phyloP scores from a whole-genome alignment of 2,797 vertebrate genomes.

The Lycodopsis pacificus region DNA sequence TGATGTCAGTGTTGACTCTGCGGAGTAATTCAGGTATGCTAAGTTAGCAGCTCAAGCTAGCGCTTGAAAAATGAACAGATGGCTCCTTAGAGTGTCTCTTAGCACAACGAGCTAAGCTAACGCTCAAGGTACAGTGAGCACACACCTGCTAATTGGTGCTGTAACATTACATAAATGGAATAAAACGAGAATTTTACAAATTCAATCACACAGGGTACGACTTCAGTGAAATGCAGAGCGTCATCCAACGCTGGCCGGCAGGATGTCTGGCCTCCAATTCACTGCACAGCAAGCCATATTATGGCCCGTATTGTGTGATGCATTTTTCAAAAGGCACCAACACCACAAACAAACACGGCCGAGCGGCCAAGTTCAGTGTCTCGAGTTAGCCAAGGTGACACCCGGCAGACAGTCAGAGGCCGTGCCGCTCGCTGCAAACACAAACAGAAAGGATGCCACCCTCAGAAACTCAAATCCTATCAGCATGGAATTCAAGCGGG shows the following conservation, averaged over 20 bases:
- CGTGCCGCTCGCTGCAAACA: background rate
- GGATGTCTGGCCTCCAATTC: background rate
- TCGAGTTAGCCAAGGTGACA: too few relatives aligned
- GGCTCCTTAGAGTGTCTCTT: background rate
- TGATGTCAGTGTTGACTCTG: background rate
- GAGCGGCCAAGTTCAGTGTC: too few relatives aligned
- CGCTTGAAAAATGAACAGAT: background rate
- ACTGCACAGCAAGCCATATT: background rate
- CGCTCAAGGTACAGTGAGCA: background rate
- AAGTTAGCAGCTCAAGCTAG: too few relatives aligned
- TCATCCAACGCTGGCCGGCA: background rate
- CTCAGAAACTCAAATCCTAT: background rate
- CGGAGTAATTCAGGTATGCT: background rate
- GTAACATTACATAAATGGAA: background rate
- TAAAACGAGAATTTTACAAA: background rate
- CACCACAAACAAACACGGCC: background rate
- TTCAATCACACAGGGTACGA: background rate
- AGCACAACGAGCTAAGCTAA: background rate
- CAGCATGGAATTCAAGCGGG: background rate
- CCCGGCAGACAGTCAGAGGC: background rate
- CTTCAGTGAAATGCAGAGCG: background rate
- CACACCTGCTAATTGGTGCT: background rate
- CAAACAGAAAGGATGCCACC: background rate
- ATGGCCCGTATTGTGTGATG: background rate
- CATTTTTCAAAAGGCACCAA: background rate